Conservation (phyloP, 2,797 vertebrate genomes). For the Ctenosaura bakeri region DNA sequence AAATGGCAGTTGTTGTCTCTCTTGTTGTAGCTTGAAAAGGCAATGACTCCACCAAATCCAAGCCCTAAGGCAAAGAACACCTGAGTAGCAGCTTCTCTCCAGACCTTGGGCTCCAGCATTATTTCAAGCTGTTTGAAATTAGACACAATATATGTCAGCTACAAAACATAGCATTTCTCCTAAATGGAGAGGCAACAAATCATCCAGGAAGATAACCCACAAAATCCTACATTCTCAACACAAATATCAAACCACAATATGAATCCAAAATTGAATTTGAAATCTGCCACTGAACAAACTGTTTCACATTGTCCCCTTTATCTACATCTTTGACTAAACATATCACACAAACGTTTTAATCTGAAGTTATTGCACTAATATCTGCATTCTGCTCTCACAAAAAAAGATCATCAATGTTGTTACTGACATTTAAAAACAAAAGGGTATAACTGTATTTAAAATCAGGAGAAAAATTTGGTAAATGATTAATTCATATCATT, state of each 20-base stretch:
- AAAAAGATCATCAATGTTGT: not conserved
- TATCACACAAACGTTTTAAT: not conserved
- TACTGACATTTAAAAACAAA: not conserved
- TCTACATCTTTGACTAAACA: not conserved
- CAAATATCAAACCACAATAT: not conserved
- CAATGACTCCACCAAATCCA: slow-evolving; percentile 97
- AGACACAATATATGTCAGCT: slow-evolving; percentile 77
- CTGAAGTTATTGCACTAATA: slow-evolving; percentile 14
- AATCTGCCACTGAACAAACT: not conserved
- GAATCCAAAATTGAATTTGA: not conserved
- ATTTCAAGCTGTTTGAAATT: slow-evolving; percentile 91
- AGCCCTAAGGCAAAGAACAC: slow-evolving; percentile 98
- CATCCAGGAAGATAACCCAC: slow-evolving; percentile 54
- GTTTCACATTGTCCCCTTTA: not conserved
- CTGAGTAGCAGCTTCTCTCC: slow-evolving; percentile 97
- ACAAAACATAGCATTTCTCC: slow-evolving; percentile 70
- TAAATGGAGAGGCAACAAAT: slow-evolving; percentile 60
- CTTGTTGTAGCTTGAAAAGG: slow-evolving; percentile 99
- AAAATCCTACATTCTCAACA: slow-evolving; percentile 44
- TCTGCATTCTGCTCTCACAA: too few relatives aligned
- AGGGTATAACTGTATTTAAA: not conserved
- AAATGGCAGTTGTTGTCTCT: slow-evolving; percentile 99
- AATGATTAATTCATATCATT: not conserved
- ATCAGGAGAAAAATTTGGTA: not conserved
- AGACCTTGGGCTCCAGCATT: slow-evolving; percentile 96